phyloP scores from a whole-genome alignment of 2,113 vertebrate genomes.

The Paracanthobrama guichenoti region DNA sequence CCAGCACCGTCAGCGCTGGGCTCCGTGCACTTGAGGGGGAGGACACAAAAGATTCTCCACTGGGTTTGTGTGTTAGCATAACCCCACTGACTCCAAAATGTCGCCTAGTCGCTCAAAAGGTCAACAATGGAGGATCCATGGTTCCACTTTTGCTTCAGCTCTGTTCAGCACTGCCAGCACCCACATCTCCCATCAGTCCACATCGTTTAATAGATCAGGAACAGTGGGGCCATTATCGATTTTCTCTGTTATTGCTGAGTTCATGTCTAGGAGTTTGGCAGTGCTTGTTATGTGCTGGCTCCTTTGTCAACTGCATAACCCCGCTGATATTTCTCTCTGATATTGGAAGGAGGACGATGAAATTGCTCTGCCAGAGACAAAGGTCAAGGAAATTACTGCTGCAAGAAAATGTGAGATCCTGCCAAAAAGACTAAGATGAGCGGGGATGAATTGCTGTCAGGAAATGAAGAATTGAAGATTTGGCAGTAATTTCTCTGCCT shows the following conservation, averaged over 20 bases:
- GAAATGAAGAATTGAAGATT: constrained; percentile 28
- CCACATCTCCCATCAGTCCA: constrained; percentile 21
- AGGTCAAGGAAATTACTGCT: constrained; percentile 28
- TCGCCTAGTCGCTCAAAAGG: constrained; percentile 1
- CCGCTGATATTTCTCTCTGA: constrained; percentile 1
- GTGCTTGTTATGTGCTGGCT: constrained; percentile 26
- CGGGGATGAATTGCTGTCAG: constrained; percentile 27
- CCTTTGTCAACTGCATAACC: constrained; percentile 5
- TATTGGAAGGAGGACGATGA: background rate
- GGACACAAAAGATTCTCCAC: background rate
- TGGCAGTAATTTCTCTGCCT: constrained; percentile 21
- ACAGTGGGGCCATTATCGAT: constrained; percentile 10
- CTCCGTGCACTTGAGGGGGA: background rate
- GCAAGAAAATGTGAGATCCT: constrained; percentile 14
- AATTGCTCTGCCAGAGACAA: constrained; percentile 15
- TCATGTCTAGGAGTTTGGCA: constrained; percentile 24
- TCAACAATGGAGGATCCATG: background rate
- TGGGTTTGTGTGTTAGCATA: background rate
- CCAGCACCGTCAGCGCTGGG: background rate
- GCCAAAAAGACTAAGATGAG: constrained; percentile 25
- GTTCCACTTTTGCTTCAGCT: background rate
- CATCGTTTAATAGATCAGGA: constrained; percentile 40
- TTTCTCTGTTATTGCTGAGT: constrained; percentile 26
- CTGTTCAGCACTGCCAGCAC: background rate
- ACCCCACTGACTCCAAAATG: constrained; percentile 12